These are phyloP conservation scores for Leptodactylus fuscus DNA, from an alignment of 2,113 vertebrate genomes.

Conservation along the genomic window DNA sequence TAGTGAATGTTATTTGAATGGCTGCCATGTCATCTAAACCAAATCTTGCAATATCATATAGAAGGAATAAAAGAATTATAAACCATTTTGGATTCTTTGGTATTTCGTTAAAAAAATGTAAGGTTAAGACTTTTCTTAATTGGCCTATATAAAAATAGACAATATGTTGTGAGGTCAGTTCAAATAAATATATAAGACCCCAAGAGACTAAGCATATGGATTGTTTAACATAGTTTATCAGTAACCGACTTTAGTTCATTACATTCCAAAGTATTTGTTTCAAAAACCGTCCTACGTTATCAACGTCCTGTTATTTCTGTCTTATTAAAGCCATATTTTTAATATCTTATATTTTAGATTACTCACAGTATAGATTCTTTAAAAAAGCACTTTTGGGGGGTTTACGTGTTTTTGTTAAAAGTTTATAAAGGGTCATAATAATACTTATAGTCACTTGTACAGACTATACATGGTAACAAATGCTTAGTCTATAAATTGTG, in stretches of 20 bases:
- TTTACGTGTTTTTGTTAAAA: no score
- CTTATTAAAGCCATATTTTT: no score
- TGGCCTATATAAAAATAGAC: not conserved
- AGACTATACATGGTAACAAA: no score
- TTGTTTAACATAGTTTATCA: not conserved
- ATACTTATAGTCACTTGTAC: no score
- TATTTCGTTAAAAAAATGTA: not conserved
- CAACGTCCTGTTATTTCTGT: not conserved
- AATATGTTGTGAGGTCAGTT: not conserved
- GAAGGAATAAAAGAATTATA: not conserved
- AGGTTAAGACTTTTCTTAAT: conserved; percentile 6
- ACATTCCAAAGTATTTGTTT: not conserved
- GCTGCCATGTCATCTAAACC: not conserved
- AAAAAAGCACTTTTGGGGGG: no score
- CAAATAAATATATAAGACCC: not conserved
- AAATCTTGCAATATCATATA: not conserved
- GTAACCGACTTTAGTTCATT: not conserved
- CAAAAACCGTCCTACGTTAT: not conserved
- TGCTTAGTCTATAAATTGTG: no score
- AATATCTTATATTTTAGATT: not conserved
- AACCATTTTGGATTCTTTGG: not conserved
- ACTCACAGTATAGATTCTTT: not conserved
- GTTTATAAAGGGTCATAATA: no score
- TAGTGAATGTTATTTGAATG: no score
- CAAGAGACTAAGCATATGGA: conserved; percentile 8